phyloP scores from a whole-genome alignment of 2,113 vertebrate species.

The Microtus oregoni region DNA sequence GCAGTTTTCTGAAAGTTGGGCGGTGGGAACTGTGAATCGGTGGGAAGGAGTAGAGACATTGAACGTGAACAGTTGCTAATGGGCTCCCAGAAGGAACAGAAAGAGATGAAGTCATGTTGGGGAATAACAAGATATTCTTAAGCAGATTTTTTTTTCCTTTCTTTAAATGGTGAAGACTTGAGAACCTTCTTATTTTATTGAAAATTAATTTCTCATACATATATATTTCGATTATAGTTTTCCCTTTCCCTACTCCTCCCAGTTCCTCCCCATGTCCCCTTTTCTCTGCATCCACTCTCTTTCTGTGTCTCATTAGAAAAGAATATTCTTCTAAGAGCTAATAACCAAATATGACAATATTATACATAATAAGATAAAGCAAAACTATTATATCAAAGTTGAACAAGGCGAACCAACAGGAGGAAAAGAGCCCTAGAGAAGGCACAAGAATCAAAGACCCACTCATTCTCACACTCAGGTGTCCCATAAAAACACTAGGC shows the following conservation, averaged over 20 bases:
- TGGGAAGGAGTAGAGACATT: neutral
- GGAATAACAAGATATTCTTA: neutral
- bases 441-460: too few relatives aligned
- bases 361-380: too few relatives aligned
- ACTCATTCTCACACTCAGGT: too few relatives aligned
- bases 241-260: neutral
- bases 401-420: too few relatives aligned
- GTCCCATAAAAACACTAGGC: too few relatives aligned
- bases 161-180: neutral
- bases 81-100: neutral
- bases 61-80: neutral
- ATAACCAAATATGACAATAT: too few relatives aligned
- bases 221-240: neutral
- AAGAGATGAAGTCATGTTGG: neutral
- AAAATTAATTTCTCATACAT: neutral
- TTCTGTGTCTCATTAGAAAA: too few relatives aligned
- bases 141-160: neutral
- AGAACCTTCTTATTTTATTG: neutral
- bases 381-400: too few relatives aligned
- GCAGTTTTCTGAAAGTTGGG: neutral
- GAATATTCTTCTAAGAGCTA: too few relatives aligned
- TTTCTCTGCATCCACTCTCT: too few relatives aligned
- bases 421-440: too few relatives aligned
- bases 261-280: neutral
- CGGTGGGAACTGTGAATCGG: rapidly evolving